A percentile compares a stretch with the other conserved stretches of the same genome.
These are phyloP conservation scores for Ianthella basta DNA, from an alignment of 37 sponge, comb jelly and placozoan species.

Conservation along the genomic window DNA sequence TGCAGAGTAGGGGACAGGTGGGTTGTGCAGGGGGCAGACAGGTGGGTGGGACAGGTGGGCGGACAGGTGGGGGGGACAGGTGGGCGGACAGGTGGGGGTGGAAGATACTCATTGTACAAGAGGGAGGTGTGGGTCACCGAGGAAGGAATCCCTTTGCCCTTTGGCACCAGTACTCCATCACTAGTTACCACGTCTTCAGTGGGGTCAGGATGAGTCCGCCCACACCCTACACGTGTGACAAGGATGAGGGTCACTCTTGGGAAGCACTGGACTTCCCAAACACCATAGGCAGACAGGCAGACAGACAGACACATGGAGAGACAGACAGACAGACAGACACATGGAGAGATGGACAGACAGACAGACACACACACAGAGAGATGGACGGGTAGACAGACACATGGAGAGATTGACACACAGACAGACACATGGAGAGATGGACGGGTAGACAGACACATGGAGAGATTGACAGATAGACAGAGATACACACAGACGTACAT, in stretches of 20 bases:
- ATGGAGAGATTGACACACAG: too few relatives aligned
- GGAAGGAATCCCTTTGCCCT: conserved; percentile 54
- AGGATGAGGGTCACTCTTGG: too few relatives aligned
- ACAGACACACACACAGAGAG: conserved; percentile 12
- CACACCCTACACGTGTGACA: conserved; percentile 31
- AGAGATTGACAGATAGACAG: conserved; percentile 4
- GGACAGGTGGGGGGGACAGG: neutral
- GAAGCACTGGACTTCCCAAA: neutral
- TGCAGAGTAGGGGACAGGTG: neutral
- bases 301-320: too few relatives aligned
- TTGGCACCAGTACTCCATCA: conserved; percentile 76
- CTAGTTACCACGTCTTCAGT: conserved; percentile 30
- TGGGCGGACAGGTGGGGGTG: neutral
- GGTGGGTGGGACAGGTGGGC: neutral
- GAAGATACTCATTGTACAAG: conserved; percentile 97
- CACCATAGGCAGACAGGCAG: neutral
- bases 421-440: too few relatives aligned
- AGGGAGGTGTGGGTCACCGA: conserved; percentile 65
- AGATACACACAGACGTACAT: conserved; percentile 17
- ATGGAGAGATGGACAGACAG: neutral
- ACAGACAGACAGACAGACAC: too few relatives aligned
- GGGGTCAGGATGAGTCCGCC: conserved; percentile 83
- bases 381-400: too few relatives aligned
- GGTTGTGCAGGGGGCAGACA: neutral
- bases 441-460: too few relatives aligned